A percentile compares a stretch with the other conserved stretches of the same genome.
Conservation (phyloP, 2,113 vertebrate genomes). For the Psilopsiagon aymara region DNA sequence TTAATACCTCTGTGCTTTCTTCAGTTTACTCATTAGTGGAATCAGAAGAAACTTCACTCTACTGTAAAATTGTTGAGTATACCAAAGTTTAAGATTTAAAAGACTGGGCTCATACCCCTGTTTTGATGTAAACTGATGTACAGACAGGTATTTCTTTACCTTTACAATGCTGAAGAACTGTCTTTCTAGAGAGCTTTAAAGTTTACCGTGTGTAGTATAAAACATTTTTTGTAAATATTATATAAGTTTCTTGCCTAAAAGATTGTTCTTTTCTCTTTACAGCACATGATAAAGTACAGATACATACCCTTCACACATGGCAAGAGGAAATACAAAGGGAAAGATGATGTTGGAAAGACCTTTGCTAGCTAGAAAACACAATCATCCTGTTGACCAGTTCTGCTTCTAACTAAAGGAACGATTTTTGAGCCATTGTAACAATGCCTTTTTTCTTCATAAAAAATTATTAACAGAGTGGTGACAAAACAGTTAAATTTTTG, state of each 20-base stretch:
- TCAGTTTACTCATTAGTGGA: background rate
- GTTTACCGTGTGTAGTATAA: background rate
- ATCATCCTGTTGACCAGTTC: slow-evolving; percentile 70
- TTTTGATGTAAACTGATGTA: background rate
- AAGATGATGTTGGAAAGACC: slow-evolving; percentile 93
- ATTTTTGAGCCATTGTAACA: slow-evolving; percentile 85
- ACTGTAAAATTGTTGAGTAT: background rate
- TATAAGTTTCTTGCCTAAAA: background rate
- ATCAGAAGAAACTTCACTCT: background rate
- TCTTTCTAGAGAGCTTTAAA: background rate
- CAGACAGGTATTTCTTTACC: background rate
- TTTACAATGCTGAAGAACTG: background rate
- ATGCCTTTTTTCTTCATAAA: slow-evolving; percentile 80
- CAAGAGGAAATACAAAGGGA: slow-evolving; percentile 99
- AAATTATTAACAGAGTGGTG: slow-evolving; percentile 70
- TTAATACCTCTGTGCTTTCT: background rate
- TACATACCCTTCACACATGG: slow-evolving; percentile 99
- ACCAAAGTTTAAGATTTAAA: background rate
- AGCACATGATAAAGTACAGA: slow-evolving; percentile 99
- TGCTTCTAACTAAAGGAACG: slow-evolving; percentile 65
- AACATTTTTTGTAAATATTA: background rate
- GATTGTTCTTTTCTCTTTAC: slow-evolving; percentile 34
- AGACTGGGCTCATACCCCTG: background rate
- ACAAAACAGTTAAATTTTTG: slow-evolving; percentile 70
- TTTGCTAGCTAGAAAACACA: slow-evolving; percentile 93